Base-by-base conservation (phyloP, 2,797 vertebrate genomes). In the Hoplostethus mediterraneus region DNA sequence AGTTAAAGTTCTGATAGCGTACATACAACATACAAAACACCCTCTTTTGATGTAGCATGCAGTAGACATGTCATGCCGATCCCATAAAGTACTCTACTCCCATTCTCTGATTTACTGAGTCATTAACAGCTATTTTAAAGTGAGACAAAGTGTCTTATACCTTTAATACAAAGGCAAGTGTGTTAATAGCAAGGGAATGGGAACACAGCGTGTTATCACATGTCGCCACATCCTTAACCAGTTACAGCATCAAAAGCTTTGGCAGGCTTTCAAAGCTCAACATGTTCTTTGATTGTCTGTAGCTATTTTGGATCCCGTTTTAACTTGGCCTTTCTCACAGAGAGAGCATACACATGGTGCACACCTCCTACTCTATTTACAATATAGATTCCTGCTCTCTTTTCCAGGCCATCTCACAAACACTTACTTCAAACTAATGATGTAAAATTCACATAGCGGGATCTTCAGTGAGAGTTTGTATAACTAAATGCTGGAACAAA, bases 151-250 rank as follows among this genome's bases (percentile, higher is more conserved):
- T 66, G 63, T 47, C 21, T 57, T 57, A 33, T 75, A 13, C 77
- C 9, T 42, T 62, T 31, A 71, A 68, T 71, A 52, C 48, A 74
- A 71, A 60, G 60, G 51, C 68, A 62, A 66, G 71, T 78, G 63
- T 70, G 64, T 84, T 75, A 71, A 80, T 70, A 70, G 80, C 33
- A 52, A 54, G 61, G 51, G 61, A 80, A 83, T 25, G 54, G 63
- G 70, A 84, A 63, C 73, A 63, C 67, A 75, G 40, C 82, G 66
- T 79, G 73, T 89, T 84, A 80, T 87, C 83, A 61, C 79, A 84
- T 88, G 75, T 88, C 54, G 11, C 81, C 87, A 90, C 87, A 84
- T 89, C 84, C 85, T 87, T 80, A 89, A 87, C 71, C 73, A 77
- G 85, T 86, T 75, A 69, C 67, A 75, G 58, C 59, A 42, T 72